Conservation (phyloP, 2,797 vertebrate genomes). For the Megalops cyprinoides region DNA sequence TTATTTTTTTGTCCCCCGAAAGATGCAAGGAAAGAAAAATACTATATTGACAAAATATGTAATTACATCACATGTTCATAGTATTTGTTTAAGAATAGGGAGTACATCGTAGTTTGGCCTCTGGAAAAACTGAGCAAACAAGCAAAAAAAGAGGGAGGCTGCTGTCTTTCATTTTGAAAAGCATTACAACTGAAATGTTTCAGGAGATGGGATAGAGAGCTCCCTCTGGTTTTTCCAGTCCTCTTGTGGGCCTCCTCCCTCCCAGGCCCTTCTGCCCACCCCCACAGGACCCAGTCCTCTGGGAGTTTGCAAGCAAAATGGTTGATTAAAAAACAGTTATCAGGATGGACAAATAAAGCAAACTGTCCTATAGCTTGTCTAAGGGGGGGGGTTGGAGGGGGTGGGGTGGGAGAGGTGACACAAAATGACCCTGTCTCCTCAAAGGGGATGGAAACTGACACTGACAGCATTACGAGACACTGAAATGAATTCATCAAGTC, state of each 20-base stretch:
- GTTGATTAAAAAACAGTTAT: slow-evolving; percentile 84
- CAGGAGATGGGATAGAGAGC: too few species aligned
- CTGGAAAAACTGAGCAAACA: neutral
- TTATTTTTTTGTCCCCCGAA: neutral
- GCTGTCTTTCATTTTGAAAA: slow-evolving; percentile 29
- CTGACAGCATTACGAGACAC: too few species aligned
- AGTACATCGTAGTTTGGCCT: too few species aligned
- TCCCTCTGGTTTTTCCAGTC: slow-evolving; percentile 51
- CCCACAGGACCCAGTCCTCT: slow-evolving; percentile 51
- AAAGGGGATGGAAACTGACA: slow-evolving; percentile 8
- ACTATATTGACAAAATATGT: neutral
- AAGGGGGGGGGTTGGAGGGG: slow-evolving; percentile 36
- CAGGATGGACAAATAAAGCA: slow-evolving; percentile 74
- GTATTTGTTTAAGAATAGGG: neutral
- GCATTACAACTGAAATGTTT: slow-evolving; percentile 27
- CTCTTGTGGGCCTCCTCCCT: slow-evolving; percentile 30
- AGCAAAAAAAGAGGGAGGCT: slow-evolving; percentile 32
- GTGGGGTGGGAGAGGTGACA: neutral
- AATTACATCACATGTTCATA: neutral
- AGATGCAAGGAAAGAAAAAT: neutral
- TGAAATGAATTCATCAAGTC: too few species aligned
- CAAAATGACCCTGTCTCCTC: slow-evolving; percentile 3
- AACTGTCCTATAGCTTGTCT: slow-evolving; percentile 68
- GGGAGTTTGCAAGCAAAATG: slow-evolving; percentile 72
- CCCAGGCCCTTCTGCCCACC: slow-evolving; percentile 37